phyloP scores from a whole-genome alignment of 2,888 invertebrate species.

The Fissipunctia ypsillon region DNA sequence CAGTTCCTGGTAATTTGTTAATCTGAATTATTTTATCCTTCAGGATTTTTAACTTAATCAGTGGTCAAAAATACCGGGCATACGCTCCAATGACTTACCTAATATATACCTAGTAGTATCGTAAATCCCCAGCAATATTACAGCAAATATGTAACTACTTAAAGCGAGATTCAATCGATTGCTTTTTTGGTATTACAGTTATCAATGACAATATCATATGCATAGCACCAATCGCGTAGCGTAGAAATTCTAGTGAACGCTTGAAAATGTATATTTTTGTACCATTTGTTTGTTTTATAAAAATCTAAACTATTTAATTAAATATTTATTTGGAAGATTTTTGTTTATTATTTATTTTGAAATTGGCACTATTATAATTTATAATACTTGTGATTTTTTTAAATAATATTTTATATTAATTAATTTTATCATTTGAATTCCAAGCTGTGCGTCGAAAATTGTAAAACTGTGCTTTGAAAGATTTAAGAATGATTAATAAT shows the following conservation, averaged over 20 bases:
- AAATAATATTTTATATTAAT: constrained; percentile 7
- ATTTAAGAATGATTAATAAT: constrained; percentile 29
- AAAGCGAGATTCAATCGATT: constrained; percentile 71
- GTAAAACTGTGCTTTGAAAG: constrained; percentile 54
- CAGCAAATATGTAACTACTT: constrained; percentile 71
- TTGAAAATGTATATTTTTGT: constrained; percentile 60
- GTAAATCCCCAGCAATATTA: constrained; percentile 56
- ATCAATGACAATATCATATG: constrained; percentile 66
- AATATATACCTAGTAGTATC: constrained; percentile 36
- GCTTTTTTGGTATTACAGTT: constrained; percentile 76
- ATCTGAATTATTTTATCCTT: background rate
- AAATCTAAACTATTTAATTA: constrained; percentile 59
- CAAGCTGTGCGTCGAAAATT: constrained; percentile 54
- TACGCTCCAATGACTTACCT: constrained; percentile 49
- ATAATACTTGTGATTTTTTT: constrained; percentile 25
- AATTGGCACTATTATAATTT: constrained; percentile 60
- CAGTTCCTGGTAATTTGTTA: background rate
- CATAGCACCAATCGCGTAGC: constrained; percentile 80
- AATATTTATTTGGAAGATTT: constrained; percentile 54
- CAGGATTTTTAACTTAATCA: background rate
- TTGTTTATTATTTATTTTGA: constrained; percentile 18
- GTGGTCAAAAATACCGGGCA: constrained; percentile 31
- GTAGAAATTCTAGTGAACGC: constrained; percentile 61
- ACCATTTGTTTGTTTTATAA: constrained; percentile 62
- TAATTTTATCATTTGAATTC: constrained; percentile 31